phyloP scores from a whole-genome alignment of 2,888 invertebrate species.

The Netelia inedita region DNA sequence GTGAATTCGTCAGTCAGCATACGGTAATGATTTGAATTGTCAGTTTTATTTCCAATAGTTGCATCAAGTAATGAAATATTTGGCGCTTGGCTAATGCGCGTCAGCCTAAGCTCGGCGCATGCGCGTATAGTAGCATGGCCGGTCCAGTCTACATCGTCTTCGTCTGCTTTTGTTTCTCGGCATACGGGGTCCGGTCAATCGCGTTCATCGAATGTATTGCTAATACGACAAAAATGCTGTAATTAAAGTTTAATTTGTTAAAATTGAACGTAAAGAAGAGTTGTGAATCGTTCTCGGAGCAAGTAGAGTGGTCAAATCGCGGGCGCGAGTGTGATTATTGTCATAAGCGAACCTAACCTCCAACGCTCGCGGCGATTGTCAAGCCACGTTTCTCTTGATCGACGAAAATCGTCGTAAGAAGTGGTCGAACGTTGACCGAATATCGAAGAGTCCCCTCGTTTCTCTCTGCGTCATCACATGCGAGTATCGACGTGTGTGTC shows the following conservation, averaged over 20 bases:
- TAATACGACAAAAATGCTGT: constrained; percentile 9
- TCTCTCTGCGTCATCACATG: no score
- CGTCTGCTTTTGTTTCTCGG: constrained; percentile 5
- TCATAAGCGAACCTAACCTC: constrained; percentile 48
- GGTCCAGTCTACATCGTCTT: not conserved
- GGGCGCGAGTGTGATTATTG: not conserved
- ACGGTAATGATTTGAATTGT: not conserved
- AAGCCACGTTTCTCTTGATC: constrained; percentile 57
- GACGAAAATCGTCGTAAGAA: no score
- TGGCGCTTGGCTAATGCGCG: not conserved
- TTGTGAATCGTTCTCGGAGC: not conserved
- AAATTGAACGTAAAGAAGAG: not conserved
- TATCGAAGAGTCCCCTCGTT: no score
- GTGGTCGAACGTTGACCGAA: no score
- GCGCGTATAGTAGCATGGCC: not conserved
- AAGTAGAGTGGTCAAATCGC: constrained; percentile 40
- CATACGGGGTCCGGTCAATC: not conserved
- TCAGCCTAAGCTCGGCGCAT: not conserved
- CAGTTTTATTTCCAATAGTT: constrained; percentile 29
- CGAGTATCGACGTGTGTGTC: no score
- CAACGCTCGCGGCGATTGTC: constrained; percentile 43
- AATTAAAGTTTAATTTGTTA: not conserved
- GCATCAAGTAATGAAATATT: constrained; percentile 45
- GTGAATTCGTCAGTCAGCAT: not conserved
- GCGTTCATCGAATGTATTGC: not conserved